Evolutionary conservation across 2,113 vertebrate species (phyloP), one percentile per base, ranked within the genome.

Genomic region (Saimiri boliviensis): DNA sequence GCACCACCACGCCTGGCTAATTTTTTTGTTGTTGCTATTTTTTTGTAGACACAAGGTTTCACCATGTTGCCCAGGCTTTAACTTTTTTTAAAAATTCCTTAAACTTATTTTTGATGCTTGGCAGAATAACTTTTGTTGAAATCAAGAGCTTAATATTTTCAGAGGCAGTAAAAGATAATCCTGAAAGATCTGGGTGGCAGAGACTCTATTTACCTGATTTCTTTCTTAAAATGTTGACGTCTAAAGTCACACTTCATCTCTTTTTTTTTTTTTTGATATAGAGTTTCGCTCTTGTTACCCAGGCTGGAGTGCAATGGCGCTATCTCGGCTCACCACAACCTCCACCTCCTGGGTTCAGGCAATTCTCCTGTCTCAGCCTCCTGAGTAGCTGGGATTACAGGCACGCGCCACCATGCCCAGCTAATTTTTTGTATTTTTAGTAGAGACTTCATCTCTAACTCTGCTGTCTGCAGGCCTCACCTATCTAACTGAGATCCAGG

Each of bases 401-500:
- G n/a, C n/a, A n/a, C n/a, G n/a, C n/a, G n/a, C n/a, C n/a, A n/a
- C n/a, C n/a, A n/a, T n/a, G n/a, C n/a, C n/a, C n/a, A n/a, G n/a
- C n/a, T n/a, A n/a, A n/a, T n/a, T n/a, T n/a, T n/a, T n/a, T n/a
- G n/a, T n/a, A n/a, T n/a, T n/a, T n/a, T n/a, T n/a, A n/a, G n/a
- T n/a, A n/a, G n/a, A n/a, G n/a, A 42, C 56, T 42, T 12, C 58
- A 2, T 77, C 56, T 93, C 63, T 94, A 76, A 74, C 37, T 91
- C 74, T 23, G 86, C 92, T 68, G 13, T 86, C 42, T 84, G 60
- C 52, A 91, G 92, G 71, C 20, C 60, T 96, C 45, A 11, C 73
- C 84, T 84, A 0, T 63, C 74, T 89, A 97, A 82, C 88, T 56
- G 85, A 94, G 85, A 88, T 86, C 42, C 88, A 95, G 96, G 97